Conservation (phyloP, 2,888 invertebrate species). For the Gisinianus flammeolus region DNA sequence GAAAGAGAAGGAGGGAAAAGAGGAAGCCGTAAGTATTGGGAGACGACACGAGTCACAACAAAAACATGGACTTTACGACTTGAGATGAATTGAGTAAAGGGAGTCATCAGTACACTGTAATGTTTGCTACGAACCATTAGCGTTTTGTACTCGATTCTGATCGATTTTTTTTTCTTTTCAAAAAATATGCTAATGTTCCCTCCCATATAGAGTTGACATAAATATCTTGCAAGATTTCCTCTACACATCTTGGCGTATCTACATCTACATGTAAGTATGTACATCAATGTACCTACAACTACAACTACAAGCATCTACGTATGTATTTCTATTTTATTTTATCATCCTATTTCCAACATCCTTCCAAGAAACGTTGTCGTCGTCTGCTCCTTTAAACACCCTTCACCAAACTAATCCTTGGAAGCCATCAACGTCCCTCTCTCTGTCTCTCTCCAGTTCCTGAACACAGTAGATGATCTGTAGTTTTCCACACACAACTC, state of each 20-base stretch:
- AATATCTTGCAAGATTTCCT: slow-evolving; percentile 8
- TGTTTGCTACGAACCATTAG: slow-evolving; percentile 56
- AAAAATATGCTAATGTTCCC: slow-evolving; percentile 39
- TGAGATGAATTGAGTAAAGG: slow-evolving; percentile 39
- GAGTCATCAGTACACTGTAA: slow-evolving; percentile 56
- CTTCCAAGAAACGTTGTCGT: too few relatives aligned
- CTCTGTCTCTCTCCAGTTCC: background rate
- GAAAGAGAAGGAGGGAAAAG: background rate
- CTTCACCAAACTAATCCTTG: too few relatives aligned
- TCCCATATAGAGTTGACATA: slow-evolving; percentile 23
- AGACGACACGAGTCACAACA: slow-evolving; percentile 44
- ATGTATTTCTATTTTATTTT: too few relatives aligned
- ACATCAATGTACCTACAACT: background rate
- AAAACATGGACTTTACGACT: slow-evolving; percentile 39
- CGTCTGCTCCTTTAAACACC: too few relatives aligned
- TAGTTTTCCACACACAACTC: background rate
- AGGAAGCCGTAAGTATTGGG: slow-evolving; percentile 24
- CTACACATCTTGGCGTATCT: background rate
- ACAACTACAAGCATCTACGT: too few relatives aligned
- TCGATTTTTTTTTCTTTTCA: slow-evolving; percentile 40
- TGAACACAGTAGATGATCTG: background rate
- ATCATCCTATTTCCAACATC: too few relatives aligned
- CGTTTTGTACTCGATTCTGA: slow-evolving; percentile 53
- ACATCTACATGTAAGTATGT: background rate
- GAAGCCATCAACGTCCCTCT: too few relatives aligned